Base-by-base conservation (phyloP, 1,140 invertebrate species). In the Drosophila trapezifrons region DNA sequence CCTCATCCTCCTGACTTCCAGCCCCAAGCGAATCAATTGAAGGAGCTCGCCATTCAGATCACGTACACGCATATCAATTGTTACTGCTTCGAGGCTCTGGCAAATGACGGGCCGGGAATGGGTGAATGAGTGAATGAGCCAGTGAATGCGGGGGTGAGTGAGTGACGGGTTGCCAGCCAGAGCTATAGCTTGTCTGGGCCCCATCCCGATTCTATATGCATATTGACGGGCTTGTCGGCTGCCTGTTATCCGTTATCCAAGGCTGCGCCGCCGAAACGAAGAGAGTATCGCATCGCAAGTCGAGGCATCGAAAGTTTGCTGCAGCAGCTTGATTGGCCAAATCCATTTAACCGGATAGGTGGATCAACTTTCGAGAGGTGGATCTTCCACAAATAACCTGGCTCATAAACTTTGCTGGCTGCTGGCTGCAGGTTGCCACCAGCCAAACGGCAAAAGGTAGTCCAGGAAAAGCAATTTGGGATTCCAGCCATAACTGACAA, bases 61-160 rank as follows among this genome's bases (percentile, higher is more conserved):
- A 87, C 83, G 83, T 87, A 75, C 83, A 75, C 76, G 67, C 76
- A 70, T 87, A 87, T 87, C 83, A 87, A 87, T 87, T 86, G 83
- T 87, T 87, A 80, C 76, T 87, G 76, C 66, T 80, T 69, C 64
- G 66, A 69, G 66, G 71, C 69, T 76, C 65, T 84, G 80, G 76
- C 80, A 83, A 83, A 83, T 84, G 76, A 83, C 69, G 80, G 72
- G 40, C 65, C 71, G 38, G 38, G 63, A 67, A 62, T 75, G 70
- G 59, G 71, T 27, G 29, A 45, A 64, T 64, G 46, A 37, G 51
- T 58, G 60, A 58, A 73, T 59, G 60, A 72, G 51, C 17, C 58
- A 66, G 29, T 64, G n/a, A 40, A 46, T 40, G 42, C 27, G 37
- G 62, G 59, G 42, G 32, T 65, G 43, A 37, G 59, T 67, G 59